Conservation (phyloP, 2,797 vertebrate genomes). For the Myotis daubentonii region DNA sequence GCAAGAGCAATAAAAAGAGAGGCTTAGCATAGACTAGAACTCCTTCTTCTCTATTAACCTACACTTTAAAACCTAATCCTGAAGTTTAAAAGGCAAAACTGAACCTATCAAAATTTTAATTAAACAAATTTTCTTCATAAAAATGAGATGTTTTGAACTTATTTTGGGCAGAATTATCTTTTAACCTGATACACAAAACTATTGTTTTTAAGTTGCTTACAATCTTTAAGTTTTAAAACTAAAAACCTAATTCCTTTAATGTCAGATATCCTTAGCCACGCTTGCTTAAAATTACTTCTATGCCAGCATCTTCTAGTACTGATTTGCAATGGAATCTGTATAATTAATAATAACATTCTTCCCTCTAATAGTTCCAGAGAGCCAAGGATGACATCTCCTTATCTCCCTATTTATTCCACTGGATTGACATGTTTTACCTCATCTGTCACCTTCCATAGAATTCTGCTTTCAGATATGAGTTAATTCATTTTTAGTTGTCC, state of each 20-base stretch:
- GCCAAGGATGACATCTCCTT: conserved; percentile 59
- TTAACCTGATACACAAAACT: conserved; percentile 34
- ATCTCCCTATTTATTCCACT: conserved; percentile 57
- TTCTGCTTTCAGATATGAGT: conserved; percentile 71
- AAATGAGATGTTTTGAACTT: conserved; percentile 5
- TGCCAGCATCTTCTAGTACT: background rate
- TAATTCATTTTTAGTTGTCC: conserved; percentile 77
- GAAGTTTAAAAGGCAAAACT: conserved; percentile 36
- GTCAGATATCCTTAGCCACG: background rate
- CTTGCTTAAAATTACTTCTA: conserved; percentile 10
- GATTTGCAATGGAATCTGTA: conserved; percentile 18
- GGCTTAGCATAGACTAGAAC: background rate
- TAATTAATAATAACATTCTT: conserved; percentile 55
- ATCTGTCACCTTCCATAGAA: conserved; percentile 74
- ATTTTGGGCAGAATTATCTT: conserved; percentile 24
- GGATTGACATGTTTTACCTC: conserved; percentile 75
- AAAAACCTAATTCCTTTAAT: background rate
- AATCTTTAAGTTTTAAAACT: conserved; percentile 30
- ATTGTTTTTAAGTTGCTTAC: background rate
- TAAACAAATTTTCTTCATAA: background rate
- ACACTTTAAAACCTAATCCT: conserved; percentile 13
- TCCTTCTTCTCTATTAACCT: background rate
- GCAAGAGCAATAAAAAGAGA: too few relatives aligned
- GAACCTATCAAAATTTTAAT: background rate
- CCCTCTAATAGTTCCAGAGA: conserved; percentile 36